Evolutionary conservation across 2,797 vertebrate species (phyloP).

Genomic region (Neomorphus geoffroyi): DNA sequence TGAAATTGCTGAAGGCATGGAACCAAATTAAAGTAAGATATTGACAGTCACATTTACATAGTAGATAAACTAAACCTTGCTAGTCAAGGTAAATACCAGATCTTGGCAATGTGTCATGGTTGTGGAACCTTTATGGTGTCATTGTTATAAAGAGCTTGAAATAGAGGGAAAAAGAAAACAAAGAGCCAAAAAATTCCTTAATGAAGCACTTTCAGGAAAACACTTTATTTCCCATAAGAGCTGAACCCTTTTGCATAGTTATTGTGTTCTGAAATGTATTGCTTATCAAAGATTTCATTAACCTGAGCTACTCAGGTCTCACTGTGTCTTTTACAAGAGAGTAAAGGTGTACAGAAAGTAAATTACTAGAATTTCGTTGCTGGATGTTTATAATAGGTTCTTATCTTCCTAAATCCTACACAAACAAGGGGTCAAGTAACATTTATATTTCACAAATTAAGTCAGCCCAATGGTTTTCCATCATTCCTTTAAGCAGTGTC

Average conservation of each 20-base stretch:
- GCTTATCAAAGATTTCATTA: background rate
- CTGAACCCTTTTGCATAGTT: background rate
- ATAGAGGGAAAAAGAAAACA: background rate
- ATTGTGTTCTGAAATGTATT: background rate
- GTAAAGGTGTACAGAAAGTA: background rate
- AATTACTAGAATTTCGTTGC: background rate
- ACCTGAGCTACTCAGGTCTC: background rate
- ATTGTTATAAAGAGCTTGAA: background rate
- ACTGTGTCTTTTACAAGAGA: background rate
- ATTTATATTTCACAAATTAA: background rate
- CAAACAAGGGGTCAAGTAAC: background rate
- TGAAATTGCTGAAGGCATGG: background rate
- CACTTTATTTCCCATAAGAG: background rate
- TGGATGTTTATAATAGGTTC: background rate
- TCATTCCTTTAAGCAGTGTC: background rate
- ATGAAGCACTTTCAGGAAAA: background rate
- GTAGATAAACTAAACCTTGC: background rate
- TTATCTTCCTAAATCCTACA: background rate
- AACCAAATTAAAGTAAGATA: background rate
- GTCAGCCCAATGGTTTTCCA: background rate
- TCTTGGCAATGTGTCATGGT: background rate
- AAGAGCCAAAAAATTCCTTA: background rate
- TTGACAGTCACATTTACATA: background rate
- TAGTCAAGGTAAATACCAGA: slow-evolving; percentile 4
- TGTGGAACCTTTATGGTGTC: background rate